These are phyloP conservation scores for Ceratitis capitata DNA, from an alignment of 1,140 invertebrate genomes.

Conservation along the genomic window DNA sequence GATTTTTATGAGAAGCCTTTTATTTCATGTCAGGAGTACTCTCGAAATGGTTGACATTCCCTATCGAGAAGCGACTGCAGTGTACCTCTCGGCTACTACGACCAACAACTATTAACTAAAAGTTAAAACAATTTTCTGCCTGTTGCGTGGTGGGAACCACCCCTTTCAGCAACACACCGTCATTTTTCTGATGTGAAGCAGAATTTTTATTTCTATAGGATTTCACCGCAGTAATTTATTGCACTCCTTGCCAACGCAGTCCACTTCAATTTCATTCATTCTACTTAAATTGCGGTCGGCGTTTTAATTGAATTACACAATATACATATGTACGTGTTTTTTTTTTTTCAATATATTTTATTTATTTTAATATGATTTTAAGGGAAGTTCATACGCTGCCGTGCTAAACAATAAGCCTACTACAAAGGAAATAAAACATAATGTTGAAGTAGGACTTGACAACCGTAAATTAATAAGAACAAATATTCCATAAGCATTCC, in stretches of 20 bases:
- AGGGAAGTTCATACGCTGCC: neutral
- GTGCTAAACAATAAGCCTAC: neutral
- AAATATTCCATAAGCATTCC: neutral
- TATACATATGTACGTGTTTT: neutral
- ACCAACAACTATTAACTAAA: no score
- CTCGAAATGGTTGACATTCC: no score
- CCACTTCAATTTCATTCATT: neutral
- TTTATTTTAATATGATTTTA: neutral
- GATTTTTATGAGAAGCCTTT: no score
- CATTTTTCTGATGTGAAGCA: neutral
- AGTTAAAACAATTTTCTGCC: no score
- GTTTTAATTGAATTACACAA: neutral
- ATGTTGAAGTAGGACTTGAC: neutral
- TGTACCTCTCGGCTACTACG: no score
- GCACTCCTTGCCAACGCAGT: neutral
- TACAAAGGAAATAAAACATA: neutral
- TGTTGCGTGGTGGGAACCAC: neutral
- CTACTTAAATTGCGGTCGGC: neutral
- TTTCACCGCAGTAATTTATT: neutral
- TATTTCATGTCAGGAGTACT: no score
- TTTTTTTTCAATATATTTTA: neutral
- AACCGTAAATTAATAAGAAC: neutral
- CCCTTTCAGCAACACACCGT: neutral
- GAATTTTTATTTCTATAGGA: no score
- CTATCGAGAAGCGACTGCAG: no score